Conservation (phyloP, 2,797 vertebrate species). For the Geotria australis region DNA sequence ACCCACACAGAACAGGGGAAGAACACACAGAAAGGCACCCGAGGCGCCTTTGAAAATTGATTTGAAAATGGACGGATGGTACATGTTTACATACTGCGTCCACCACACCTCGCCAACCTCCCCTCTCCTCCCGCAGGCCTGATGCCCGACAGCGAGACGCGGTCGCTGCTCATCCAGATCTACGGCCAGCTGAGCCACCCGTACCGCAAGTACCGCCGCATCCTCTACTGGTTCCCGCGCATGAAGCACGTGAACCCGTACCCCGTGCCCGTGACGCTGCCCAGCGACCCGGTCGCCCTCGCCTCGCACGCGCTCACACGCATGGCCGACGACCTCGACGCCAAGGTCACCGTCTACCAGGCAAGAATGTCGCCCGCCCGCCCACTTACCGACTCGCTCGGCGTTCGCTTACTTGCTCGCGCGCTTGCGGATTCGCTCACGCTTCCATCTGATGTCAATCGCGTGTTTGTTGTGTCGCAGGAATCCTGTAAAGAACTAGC, state of each 20-base stretch:
- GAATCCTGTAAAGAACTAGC: too few relatives aligned
- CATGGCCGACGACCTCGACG: conserved; percentile 24
- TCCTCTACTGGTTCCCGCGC: conserved; percentile 48
- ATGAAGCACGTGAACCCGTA: conserved; percentile 39
- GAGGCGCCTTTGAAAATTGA: too few relatives aligned
- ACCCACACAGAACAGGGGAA: too few relatives aligned
- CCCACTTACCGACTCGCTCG: too few relatives aligned
- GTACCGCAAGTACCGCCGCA: conserved; percentile 32
- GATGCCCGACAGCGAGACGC: conserved; percentile 32
- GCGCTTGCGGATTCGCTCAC: too few relatives aligned
- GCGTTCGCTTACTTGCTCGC: too few relatives aligned
- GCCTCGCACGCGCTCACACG: conserved; percentile 23
- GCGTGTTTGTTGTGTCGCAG: too few relatives aligned
- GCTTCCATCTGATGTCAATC: too few relatives aligned
- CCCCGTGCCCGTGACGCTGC: conserved; percentile 21
- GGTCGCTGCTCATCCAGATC: conserved; percentile 33
- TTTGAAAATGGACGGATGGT: too few relatives aligned
- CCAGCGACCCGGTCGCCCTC: conserved; percentile 27
- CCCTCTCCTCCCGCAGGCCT: conserved; percentile 15
- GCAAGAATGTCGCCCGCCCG: conserved; percentile 7
- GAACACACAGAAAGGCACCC: too few relatives aligned
- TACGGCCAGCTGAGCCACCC: conserved; percentile 42
- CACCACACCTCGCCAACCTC: neutral
- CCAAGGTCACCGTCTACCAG: conserved; percentile 31
- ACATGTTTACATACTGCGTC: too few relatives aligned